Base-by-base conservation (phyloP, 2,888 invertebrate species). In the Amiota minor region DNA sequence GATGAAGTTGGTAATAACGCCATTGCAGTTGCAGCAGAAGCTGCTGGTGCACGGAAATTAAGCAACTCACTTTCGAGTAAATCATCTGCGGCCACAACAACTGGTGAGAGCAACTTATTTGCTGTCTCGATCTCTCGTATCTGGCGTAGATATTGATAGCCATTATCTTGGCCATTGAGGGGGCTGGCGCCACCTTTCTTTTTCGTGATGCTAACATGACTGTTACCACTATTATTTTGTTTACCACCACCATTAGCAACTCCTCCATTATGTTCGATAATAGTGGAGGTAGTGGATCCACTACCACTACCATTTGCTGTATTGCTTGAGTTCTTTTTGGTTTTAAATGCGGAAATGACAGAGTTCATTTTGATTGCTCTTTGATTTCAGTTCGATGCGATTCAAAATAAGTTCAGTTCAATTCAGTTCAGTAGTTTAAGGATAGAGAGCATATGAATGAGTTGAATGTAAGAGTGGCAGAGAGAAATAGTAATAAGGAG, bases 261-360 rank as follows among this genome's bases (percentile, higher is more conserved):
- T 64, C n/a, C 16, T 69, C 74, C 68, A 50, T 49, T 61, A 68
- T 71, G 70, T 72, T 76, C 68, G 76, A 71, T 49, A 35, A 35
- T 35, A 69, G 53, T 79, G 20, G 74, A 64, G 16, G 73, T 71
- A 59, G 67, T 69, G n/a, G 16, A 69, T 46, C 73, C 72, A 61
- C 72, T 59, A 8, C 70, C 49, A 8, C 70, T 46, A 59, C 71
- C 49, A 9, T 67, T 47, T 12, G 72, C 62, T 65, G 77, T 73
- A 9, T 74, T 82, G 75, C 78, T 81, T 75, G 74, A 70, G 71
- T 79, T 81, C 79, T 89, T 90, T 80, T 88, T 89, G 61, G 86
- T 79, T 78, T 90, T 90, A 85, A 90, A 90, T 82, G 90, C 90
- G 77, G 89, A 90, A 79, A 90, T 90, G 78, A 90, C 90, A 74